A percentile compares a stretch with the other conserved stretches of the same genome.
Conservation (phyloP, 1,140 invertebrate genomes). For the Phocides pigmalion region DNA sequence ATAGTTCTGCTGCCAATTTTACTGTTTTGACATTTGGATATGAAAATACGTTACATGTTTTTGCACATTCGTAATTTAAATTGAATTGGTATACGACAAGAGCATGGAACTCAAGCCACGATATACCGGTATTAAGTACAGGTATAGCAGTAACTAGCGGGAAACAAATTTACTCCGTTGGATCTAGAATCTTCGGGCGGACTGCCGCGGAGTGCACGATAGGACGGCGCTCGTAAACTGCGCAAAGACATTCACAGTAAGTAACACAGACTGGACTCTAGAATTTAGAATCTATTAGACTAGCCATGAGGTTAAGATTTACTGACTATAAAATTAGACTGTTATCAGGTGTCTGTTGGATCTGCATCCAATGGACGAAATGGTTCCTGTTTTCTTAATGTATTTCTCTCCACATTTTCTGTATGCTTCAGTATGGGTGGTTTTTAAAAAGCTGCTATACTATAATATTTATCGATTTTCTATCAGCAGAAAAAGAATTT, state of each 20-base stretch:
- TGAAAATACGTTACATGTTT: neutral
- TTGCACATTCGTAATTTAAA: neutral
- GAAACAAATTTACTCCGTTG: slow-evolving; percentile 45
- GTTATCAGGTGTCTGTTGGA: neutral
- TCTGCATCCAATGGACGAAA: too few species aligned
- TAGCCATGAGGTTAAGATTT: slow-evolving; percentile 10
- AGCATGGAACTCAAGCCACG: neutral
- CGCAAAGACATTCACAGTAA: slow-evolving; percentile 59
- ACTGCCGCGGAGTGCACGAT: slow-evolving; percentile 52
- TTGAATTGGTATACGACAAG: neutral
- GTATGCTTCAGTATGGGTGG: too few species aligned
- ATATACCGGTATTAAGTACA: neutral
- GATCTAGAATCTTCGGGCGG: slow-evolving; percentile 62
- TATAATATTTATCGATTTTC: too few species aligned
- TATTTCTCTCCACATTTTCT: too few species aligned
- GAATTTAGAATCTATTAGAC: slow-evolving; percentile 43
- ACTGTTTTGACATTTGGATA: too few species aligned
- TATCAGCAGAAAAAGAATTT: too few species aligned
- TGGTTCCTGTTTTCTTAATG: too few species aligned
- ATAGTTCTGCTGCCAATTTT: too few species aligned
- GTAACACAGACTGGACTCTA: slow-evolving; percentile 37
- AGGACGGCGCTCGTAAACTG: slow-evolving; percentile 69
- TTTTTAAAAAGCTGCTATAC: too few species aligned
- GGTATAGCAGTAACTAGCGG: neutral
- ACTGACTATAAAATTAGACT: too few species aligned